Conservation (phyloP, 2,888 invertebrate genomes). For the Sepiola atlantica region DNA sequence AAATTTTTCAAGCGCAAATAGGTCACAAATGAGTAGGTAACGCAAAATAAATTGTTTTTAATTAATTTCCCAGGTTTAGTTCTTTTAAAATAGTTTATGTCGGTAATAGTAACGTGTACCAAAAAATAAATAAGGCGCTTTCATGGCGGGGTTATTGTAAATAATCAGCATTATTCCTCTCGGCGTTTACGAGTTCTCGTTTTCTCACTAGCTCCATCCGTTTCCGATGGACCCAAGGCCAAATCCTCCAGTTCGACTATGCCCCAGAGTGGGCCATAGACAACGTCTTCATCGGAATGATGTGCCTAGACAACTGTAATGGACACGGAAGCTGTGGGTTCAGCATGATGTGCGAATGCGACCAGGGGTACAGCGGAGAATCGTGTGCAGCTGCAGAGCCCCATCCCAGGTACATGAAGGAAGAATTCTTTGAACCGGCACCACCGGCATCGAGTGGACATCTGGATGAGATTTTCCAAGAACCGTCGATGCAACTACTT, state of each 20-base stretch:
- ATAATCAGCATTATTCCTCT: too few relatives aligned
- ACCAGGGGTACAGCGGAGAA: constrained; percentile 67
- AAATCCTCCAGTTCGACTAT: constrained; percentile 66
- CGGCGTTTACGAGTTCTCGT: not conserved
- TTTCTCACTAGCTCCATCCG: constrained; percentile 57
- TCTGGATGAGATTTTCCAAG: not conserved
- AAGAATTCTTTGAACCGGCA: constrained; percentile 67
- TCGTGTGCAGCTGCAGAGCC: constrained; percentile 59
- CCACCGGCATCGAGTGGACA: not conserved
- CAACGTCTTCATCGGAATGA: constrained; percentile 75
- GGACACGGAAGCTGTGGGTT: constrained; percentile 73
- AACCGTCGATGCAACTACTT: not conserved
- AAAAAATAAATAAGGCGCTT: too few relatives aligned
- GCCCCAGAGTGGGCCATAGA: constrained; percentile 75
- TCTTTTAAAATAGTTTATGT: too few relatives aligned
- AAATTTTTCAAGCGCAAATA: too few relatives aligned
- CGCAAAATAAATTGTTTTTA: too few relatives aligned
- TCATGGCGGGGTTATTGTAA: too few relatives aligned
- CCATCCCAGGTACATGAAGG: constrained; percentile 69
- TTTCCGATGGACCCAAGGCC: constrained; percentile 75
- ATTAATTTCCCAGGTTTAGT: too few relatives aligned
- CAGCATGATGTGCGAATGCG: constrained; percentile 71
- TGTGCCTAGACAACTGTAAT: constrained; percentile 73
- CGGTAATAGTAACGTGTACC: too few relatives aligned
- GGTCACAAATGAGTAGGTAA: too few relatives aligned